phyloP scores from a whole-genome alignment of 2,888 invertebrate genomes.

The Colostygia pectinataria region DNA sequence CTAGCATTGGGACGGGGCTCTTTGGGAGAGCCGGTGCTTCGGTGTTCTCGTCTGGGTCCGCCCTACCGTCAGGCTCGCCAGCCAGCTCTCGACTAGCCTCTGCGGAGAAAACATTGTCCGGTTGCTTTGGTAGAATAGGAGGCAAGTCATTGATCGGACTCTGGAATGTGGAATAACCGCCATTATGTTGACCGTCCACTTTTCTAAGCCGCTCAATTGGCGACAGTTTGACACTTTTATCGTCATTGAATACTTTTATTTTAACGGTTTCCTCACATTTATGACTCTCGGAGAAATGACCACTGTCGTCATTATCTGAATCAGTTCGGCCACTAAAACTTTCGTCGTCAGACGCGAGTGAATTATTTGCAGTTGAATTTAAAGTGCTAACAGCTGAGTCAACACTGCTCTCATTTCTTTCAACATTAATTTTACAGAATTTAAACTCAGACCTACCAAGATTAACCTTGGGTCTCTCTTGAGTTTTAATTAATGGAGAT shows the following conservation, averaged over 20 bases:
- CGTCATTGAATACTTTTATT: slow-evolving; percentile 79
- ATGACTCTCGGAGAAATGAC: slow-evolving; percentile 74
- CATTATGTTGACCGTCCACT: slow-evolving; percentile 70
- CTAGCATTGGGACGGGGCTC: slow-evolving; percentile 85
- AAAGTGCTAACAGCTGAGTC: slow-evolving; percentile 82
- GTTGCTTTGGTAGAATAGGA: slow-evolving; percentile 68
- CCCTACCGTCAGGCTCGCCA: slow-evolving; percentile 93
- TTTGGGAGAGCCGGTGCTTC: slow-evolving; percentile 88
- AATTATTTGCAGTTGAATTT: slow-evolving; percentile 81
- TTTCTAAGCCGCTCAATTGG: slow-evolving; percentile 72
- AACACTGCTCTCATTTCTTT: slow-evolving; percentile 59
- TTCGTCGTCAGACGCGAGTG: slow-evolving; percentile 77
- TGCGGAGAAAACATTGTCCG: slow-evolving; percentile 73
- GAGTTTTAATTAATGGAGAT: slow-evolving; percentile 85
- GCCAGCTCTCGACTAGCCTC: slow-evolving; percentile 89
- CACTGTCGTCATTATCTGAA: slow-evolving; percentile 83
- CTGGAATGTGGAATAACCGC: slow-evolving; percentile 77
- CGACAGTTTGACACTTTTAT: slow-evolving; percentile 72
- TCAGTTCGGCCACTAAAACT: slow-evolving; percentile 80
- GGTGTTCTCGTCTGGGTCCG: slow-evolving; percentile 88
- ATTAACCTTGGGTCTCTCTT: slow-evolving; percentile 86
- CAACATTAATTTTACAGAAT: slow-evolving; percentile 80
- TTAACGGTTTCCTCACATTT: slow-evolving; percentile 79
- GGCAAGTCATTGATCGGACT: slow-evolving; percentile 77
- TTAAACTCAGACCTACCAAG: slow-evolving; percentile 79